These are phyloP conservation scores for Dipodomys ordii DNA, from an alignment of 2,113 vertebrate genomes.

Conservation along the genomic window DNA sequence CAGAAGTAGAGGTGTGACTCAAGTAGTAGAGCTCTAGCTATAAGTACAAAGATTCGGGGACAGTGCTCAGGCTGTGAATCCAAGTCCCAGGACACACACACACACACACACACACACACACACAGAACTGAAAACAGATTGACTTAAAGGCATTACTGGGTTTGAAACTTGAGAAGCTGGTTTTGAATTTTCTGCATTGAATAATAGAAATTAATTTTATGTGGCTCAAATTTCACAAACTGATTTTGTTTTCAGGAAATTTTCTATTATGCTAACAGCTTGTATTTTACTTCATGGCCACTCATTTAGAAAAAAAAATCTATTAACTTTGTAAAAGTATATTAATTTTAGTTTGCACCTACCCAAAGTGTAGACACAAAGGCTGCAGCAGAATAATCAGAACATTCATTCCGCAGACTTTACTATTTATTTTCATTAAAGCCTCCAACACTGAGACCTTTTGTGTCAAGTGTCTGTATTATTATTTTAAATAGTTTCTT, in stretches of 20 bases:
- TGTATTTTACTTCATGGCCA: constrained; percentile 40
- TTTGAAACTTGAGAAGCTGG: neutral
- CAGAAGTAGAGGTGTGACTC: too few species aligned
- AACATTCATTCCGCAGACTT: neutral
- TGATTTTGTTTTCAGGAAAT: constrained; percentile 60
- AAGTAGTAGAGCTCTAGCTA: too few species aligned
- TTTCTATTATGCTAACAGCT: constrained; percentile 51
- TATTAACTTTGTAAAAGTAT: neutral
- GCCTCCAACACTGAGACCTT: too few species aligned
- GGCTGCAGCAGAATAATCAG: neutral
- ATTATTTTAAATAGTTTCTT: neutral
- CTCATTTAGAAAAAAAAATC: constrained; percentile 33
- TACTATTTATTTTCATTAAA: too few species aligned
- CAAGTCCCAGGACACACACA: too few species aligned
- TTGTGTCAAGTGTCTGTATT: neutral
- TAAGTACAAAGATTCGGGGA: too few species aligned
- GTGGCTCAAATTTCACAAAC: constrained; percentile 37
- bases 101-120: neutral
- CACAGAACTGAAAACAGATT: neutral
- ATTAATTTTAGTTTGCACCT: neutral
- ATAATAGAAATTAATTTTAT: neutral
- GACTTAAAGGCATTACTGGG: neutral
- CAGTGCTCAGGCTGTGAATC: too few species aligned
- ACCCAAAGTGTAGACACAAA: neutral
- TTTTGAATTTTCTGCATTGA: neutral